phyloP scores from a whole-genome alignment of 23 tunicate species.

The Styela plicata region DNA sequence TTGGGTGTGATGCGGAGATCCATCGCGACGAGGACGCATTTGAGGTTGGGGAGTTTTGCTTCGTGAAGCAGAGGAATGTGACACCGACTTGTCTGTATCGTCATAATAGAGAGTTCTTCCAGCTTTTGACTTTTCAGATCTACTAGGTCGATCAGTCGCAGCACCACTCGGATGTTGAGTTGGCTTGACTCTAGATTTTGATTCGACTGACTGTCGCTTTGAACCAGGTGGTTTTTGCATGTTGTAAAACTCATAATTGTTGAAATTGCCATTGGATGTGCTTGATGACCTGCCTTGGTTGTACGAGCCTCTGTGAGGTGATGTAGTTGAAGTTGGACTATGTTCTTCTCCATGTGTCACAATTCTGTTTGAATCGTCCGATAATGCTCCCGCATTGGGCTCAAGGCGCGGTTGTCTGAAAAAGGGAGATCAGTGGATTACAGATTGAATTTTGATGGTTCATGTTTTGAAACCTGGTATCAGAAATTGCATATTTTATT shows the following conservation, averaged over 20 bases:
- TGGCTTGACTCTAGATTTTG: not conserved
- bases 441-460: not conserved
- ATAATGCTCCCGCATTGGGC: conserved; percentile 19
- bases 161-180: not conserved
- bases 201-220: not conserved
- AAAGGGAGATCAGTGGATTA: not conserved
- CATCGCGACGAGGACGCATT: not conserved
- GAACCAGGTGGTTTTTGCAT: conserved; percentile 54
- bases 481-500: not conserved
- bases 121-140: conserved; percentile 3
- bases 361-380: conserved; percentile 26
- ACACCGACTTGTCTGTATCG: conserved; percentile 16
- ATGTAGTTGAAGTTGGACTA: not conserved
- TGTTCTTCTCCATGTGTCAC: conserved; percentile 5
- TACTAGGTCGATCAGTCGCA: not conserved
- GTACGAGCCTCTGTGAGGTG: conserved; percentile 17
- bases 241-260: conserved; percentile 76
- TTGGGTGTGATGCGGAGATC: not conserved
- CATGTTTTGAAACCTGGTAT: not conserved
- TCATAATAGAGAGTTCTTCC: conserved; percentile 37
- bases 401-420: conserved; percentile 30
- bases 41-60: conserved; percentile 10
- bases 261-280: not conserved
- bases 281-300: conserved; percentile 4
- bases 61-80: conserved; percentile 4